Conservation (phyloP, 1,140 invertebrate species). For the Aphelenchoides fujianensis region DNA sequence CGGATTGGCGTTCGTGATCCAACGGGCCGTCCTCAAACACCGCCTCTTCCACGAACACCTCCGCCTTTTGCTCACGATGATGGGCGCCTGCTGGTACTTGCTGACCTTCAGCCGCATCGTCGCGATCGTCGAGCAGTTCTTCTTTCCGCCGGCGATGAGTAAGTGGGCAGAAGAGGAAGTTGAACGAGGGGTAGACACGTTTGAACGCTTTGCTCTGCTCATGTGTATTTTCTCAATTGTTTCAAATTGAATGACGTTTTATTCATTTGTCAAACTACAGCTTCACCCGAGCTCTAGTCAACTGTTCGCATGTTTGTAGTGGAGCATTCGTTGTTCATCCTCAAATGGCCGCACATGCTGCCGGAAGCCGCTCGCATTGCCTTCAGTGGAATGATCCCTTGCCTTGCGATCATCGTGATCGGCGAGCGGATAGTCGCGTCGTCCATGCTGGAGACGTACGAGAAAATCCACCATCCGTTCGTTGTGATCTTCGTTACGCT, state of each 20-base stretch:
- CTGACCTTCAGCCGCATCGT: background rate
- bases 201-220: too few species aligned
- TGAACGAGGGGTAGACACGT: too few species aligned
- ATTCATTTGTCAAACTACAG: too few species aligned
- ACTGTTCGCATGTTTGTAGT: background rate
- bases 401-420: background rate
- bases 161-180: too few species aligned
- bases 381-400: background rate
- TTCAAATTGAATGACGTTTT: too few species aligned
- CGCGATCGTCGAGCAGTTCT: background rate
- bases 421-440: background rate
- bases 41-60: background rate
- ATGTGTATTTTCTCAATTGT: too few species aligned
- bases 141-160: background rate
- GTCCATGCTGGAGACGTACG: background rate
- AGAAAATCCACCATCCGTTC: background rate
- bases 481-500: background rate
- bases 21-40: background rate
- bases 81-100: constrained; percentile 1
- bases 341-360: background rate
- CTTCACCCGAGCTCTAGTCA: too few species aligned
- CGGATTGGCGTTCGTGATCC: background rate
- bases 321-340: background rate
- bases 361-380: background rate
- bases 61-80: background rate